phyloP scores from a whole-genome alignment of 2,113 vertebrate genomes.

The Mionectes macconnelli region DNA sequence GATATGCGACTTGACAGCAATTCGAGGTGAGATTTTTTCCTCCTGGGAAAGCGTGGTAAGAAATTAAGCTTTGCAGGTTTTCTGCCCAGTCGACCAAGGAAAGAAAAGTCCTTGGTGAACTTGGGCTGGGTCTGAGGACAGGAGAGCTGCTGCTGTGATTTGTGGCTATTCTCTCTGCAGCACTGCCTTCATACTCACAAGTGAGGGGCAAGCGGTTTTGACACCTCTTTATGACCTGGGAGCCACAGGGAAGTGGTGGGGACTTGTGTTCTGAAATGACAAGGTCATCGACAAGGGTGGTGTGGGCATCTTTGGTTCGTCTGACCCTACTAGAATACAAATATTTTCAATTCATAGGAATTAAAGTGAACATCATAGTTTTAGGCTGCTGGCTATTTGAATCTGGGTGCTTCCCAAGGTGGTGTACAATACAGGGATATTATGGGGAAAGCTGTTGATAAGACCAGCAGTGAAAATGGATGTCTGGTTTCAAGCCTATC shows the following conservation, averaged over 20 bases:
- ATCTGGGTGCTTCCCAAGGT: neutral
- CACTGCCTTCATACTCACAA: neutral
- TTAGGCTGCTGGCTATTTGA: neutral
- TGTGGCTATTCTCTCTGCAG: neutral
- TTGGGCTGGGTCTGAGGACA: neutral
- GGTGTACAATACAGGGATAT: neutral
- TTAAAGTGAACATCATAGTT: neutral
- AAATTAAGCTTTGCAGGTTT: constrained; percentile 44
- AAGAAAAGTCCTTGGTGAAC: constrained; percentile 32
- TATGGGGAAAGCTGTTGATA: neutral
- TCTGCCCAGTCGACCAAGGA: constrained; percentile 6
- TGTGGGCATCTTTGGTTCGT: neutral
- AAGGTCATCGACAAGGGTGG: neutral
- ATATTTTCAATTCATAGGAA: neutral
- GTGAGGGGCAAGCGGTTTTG: constrained; percentile 20
- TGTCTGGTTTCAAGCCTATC: constrained; percentile 22
- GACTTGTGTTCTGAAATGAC: neutral
- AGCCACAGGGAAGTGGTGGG: neutral
- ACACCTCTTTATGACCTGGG: constrained; percentile 19
- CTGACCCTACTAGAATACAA: neutral
- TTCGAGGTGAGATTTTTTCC: constrained; percentile 56
- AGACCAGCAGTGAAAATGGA: neutral
- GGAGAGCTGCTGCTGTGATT: constrained; percentile 12
- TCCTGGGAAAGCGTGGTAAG: constrained; percentile 29
- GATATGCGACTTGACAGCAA: constrained; percentile 35